Evolutionary conservation across 2,888 invertebrate genomes (phyloP).

Genomic region (Drosophila borborema): DNA sequence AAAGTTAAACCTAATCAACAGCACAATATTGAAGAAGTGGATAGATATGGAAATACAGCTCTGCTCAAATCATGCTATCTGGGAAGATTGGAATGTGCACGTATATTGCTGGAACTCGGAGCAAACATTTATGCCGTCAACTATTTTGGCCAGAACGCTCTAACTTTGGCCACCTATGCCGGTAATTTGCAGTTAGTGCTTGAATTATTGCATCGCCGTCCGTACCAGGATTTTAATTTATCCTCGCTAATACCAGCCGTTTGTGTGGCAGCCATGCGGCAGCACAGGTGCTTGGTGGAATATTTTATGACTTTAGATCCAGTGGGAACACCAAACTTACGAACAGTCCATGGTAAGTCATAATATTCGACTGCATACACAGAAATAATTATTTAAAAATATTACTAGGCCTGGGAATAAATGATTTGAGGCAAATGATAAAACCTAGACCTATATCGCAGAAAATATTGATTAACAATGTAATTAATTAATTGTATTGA

Average conservation of each 20-base stretch:
- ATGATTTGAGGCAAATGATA: constrained; percentile 52
- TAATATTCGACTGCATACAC: not conserved
- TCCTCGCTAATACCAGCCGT: constrained; percentile 83
- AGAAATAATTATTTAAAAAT: not conserved
- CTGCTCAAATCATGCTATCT: constrained; percentile 82
- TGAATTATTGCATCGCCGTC: constrained; percentile 73
- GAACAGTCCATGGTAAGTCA: constrained; percentile 76
- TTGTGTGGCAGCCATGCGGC: constrained; percentile 80
- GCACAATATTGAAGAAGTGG: constrained; percentile 76
- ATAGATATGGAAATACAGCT: constrained; percentile 83
- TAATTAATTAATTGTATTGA: not conserved
- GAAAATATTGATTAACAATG: constrained; percentile 3
- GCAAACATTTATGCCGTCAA: constrained; percentile 81
- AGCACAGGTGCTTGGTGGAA: constrained; percentile 70
- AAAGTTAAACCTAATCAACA: constrained; percentile 46
- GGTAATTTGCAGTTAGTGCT: constrained; percentile 70
- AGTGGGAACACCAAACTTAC: constrained; percentile 32
- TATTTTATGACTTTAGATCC: constrained; percentile 69
- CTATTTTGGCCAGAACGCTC: constrained; percentile 84
- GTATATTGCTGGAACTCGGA: constrained; percentile 67
- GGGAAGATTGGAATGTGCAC: constrained; percentile 73
- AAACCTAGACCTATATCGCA: constrained; percentile 16
- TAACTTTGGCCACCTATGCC: constrained; percentile 82
- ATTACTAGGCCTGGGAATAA: constrained; percentile 49
- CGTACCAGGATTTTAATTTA: constrained; percentile 82